Percentiles rank a stretch among this genome's conserved stretches.
Conservation (phyloP, 2,888 invertebrate genomes). For the Andricus curvator region DNA sequence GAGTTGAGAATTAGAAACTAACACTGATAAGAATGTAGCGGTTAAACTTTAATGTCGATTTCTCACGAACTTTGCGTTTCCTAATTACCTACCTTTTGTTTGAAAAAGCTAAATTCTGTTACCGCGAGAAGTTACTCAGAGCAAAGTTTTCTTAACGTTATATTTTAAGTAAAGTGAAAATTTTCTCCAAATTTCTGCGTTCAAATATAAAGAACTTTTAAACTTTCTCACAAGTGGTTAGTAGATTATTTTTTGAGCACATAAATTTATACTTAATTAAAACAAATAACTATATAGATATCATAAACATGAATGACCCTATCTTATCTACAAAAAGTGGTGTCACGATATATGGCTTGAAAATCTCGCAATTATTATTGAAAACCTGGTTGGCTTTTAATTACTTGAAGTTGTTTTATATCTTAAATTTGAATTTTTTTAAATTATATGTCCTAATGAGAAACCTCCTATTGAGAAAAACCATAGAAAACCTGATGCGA, state of each 20-base stretch:
- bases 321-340: too few relatives aligned
- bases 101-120: constrained; percentile 35
- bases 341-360: too few relatives aligned
- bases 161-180: constrained; percentile 3
- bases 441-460: too few relatives aligned
- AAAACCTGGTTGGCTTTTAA: too few relatives aligned
- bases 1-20: constrained; percentile 16
- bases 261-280: too few relatives aligned
- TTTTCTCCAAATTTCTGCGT: background rate
- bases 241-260: background rate
- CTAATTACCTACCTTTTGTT: constrained; percentile 24
- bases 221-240: background rate
- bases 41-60: constrained; percentile 38
- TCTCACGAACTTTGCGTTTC: constrained; percentile 27
- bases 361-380: too few relatives aligned
- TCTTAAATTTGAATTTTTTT: too few relatives aligned
- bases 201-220: background rate
- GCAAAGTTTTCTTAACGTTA: constrained; percentile 21
- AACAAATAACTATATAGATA: too few relatives aligned
- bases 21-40: constrained; percentile 38
- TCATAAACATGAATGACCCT: too few relatives aligned
- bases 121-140: background rate
- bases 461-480: too few relatives aligned
- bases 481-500: too few relatives aligned
- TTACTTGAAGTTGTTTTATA: too few relatives aligned